These are phyloP conservation scores for Camarhynchus parvulus DNA, from an alignment of 2,113 vertebrate species.

Conservation along the genomic window DNA sequence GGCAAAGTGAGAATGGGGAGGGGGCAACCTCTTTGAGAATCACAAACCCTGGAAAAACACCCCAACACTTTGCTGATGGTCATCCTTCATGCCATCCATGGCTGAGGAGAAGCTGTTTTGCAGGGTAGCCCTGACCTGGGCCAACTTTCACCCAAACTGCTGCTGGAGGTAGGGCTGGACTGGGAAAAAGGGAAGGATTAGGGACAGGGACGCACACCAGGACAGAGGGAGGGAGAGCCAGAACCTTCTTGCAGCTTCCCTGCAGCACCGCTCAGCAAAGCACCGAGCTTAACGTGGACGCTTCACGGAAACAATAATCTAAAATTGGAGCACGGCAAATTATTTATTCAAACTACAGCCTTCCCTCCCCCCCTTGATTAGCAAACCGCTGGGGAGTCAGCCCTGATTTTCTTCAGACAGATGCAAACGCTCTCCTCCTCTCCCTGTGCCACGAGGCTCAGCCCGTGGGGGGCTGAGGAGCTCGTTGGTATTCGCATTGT, in stretches of 20 bases:
- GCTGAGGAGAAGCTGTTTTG: not conserved
- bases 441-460: not conserved
- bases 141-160: not conserved
- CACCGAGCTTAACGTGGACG: not conserved
- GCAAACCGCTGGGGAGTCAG: slow-evolving; percentile 35
- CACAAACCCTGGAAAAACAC: not conserved
- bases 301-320: slow-evolving; percentile 16
- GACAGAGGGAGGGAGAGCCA: not conserved
- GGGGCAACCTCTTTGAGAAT: not conserved
- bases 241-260: not conserved
- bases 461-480: slow-evolving; percentile 6
- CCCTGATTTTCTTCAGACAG: slow-evolving; percentile 51
- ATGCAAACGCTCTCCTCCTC: not conserved
- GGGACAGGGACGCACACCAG: not conserved
- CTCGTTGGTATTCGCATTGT: slow-evolving; percentile 30
- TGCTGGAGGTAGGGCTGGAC: not conserved
- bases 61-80: not conserved
- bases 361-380: slow-evolving; percentile 52
- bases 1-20: not conserved
- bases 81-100: rapidly evolving
- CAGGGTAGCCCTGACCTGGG: not conserved
- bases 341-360: slow-evolving; percentile 56
- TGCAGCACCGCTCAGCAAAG: not conserved
- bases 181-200: not conserved
- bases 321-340: slow-evolving; percentile 32